These are phyloP conservation scores for Falco peregrinus DNA, from an alignment of 2,797 vertebrate genomes.

Conservation along the genomic window DNA sequence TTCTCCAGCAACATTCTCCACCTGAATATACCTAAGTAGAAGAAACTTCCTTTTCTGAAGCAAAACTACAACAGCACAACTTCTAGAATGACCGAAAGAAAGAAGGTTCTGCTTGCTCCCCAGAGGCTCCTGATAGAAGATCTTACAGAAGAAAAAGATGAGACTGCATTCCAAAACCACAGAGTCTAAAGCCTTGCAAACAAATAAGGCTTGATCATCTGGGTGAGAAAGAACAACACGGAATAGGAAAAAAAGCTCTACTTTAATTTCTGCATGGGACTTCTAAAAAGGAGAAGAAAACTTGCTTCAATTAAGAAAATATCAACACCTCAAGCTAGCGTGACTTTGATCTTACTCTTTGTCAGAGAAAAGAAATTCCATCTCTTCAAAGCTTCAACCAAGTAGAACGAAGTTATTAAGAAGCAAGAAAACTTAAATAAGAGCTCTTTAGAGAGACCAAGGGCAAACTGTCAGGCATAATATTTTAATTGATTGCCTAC, in stretches of 20 bases:
- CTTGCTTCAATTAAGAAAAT: constrained; percentile 56
- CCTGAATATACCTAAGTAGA: neutral
- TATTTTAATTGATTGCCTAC: constrained; percentile 36
- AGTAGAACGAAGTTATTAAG: constrained; percentile 55
- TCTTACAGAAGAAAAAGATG: neutral
- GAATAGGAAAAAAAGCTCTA: neutral
- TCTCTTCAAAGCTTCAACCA: constrained; percentile 53
- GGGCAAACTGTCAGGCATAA: constrained; percentile 37
- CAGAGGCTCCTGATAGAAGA: neutral
- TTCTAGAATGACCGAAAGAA: neutral
- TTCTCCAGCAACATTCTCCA: neutral
- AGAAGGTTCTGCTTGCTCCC: neutral
- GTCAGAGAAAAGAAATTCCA: constrained; percentile 52
- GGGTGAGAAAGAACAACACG: neutral
- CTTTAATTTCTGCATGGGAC: constrained; percentile 17
- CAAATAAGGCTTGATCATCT: neutral
- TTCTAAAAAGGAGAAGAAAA: constrained; percentile 32
- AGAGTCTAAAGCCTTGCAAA: neutral
- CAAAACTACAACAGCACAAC: neutral
- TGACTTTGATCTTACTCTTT: constrained; percentile 31
- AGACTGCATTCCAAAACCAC: constrained; percentile 1
- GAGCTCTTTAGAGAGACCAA: constrained; percentile 27
- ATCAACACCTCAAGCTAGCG: constrained; percentile 22
- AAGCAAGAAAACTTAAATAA: constrained; percentile 19
- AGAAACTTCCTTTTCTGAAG: neutral